Conservation (phyloP, 2,888 invertebrate species). For the Alitta virens region DNA sequence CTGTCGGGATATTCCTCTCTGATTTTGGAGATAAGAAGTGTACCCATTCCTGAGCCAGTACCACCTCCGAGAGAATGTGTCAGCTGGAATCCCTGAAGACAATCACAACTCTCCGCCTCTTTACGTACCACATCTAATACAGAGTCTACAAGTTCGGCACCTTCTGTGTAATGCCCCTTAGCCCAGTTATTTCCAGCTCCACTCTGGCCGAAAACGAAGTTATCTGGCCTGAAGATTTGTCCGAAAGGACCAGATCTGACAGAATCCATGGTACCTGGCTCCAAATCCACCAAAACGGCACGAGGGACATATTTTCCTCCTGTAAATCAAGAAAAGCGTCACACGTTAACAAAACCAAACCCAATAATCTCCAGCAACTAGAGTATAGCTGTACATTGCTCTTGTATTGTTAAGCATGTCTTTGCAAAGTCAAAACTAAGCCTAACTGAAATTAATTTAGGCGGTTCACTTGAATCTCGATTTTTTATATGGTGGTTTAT, state of each 20-base stretch:
- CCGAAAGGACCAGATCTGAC: constrained; percentile 91
- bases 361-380: too few relatives aligned
- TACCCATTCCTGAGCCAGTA: constrained; percentile 84
- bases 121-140: constrained; percentile 62
- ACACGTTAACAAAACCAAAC: not conserved
- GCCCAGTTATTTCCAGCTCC: constrained; percentile 16
- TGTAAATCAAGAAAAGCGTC: constrained; percentile 5
- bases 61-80: constrained; percentile 77
- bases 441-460: too few relatives aligned
- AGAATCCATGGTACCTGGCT: constrained; percentile 74
- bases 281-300: constrained; percentile 79
- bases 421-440: too few relatives aligned
- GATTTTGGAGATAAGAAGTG: constrained; percentile 89
- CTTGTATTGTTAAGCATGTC: too few relatives aligned
- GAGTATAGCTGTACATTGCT: too few relatives aligned
- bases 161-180: constrained; percentile 15
- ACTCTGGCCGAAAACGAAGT: constrained; percentile 15
- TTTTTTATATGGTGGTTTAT: too few relatives aligned
- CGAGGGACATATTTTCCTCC: constrained; percentile 87
- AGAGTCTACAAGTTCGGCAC: constrained; percentile 63
- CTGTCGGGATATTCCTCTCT: constrained; percentile 97
- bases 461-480: too few relatives aligned
- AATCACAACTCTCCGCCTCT: constrained; percentile 71
- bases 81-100: constrained; percentile 60
- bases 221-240: constrained; percentile 88